Percentiles rank a stretch among this genome's conserved stretches.
Evolutionary conservation across 2,797 vertebrate genomes (phyloP).

Genomic region (Adrianichthys oophorus): DNA sequence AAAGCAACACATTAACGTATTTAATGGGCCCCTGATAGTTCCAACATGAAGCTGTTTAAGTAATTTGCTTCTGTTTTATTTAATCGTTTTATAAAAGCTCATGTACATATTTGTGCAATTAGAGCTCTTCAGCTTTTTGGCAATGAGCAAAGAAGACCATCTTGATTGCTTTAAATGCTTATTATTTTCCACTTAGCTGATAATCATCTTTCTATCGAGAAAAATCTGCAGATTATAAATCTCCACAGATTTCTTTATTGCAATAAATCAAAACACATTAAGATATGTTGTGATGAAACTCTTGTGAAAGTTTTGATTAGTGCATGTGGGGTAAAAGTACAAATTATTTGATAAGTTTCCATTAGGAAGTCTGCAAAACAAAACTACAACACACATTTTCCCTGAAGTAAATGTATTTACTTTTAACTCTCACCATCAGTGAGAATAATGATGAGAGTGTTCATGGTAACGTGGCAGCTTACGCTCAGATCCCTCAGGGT

Average conservation of each 20-base stretch:
- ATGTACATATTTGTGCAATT: constrained; percentile 60
- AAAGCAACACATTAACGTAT: too few species aligned
- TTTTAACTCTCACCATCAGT: constrained; percentile 6
- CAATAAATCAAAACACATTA: constrained; percentile 19
- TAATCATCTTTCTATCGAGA: constrained; percentile 61
- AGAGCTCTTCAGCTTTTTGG: constrained; percentile 64
- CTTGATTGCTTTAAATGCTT: constrained; percentile 74
- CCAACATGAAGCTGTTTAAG: constrained; percentile 37
- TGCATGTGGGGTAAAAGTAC: neutral
- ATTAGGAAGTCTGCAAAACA: neutral
- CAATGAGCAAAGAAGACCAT: constrained; percentile 65
- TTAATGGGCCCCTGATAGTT: constrained; percentile 38
- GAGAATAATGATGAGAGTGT: constrained; percentile 26
- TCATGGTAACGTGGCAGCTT: constrained; percentile 49
- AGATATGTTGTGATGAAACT: constrained; percentile 6
- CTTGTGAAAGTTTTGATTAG: neutral
- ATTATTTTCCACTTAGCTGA: constrained; percentile 76
- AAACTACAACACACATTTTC: neutral
- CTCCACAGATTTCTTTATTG: constrained; percentile 28
- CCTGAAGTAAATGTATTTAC: constrained; percentile 1
- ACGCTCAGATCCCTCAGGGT: constrained; percentile 42
- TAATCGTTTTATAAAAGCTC: constrained; percentile 56
- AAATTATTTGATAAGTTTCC: constrained; percentile 3
- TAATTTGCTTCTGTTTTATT: constrained; percentile 34
- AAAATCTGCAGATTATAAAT: constrained; percentile 25